These are phyloP conservation scores for Lamellibrachia luymesi DNA, from an alignment of 1,140 invertebrate species.

Conservation along the genomic window DNA sequence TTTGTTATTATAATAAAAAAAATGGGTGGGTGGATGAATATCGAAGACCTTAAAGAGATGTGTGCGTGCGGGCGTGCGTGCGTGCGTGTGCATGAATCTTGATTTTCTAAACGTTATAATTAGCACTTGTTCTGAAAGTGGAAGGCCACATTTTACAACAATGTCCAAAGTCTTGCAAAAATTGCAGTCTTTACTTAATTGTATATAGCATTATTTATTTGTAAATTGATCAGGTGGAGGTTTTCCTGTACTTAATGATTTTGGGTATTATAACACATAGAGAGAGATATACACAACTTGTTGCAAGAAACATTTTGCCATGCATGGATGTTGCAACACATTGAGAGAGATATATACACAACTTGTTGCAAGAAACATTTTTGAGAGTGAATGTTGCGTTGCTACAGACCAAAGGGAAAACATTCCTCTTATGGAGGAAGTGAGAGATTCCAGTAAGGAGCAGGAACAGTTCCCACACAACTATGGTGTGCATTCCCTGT, in stretches of 20 bases:
- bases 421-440: slow-evolving; percentile 1
- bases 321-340: neutral
- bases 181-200: neutral
- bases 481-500: neutral
- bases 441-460: neutral
- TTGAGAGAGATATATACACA: neutral
- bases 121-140: too few relatives aligned
- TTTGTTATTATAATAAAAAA: neutral
- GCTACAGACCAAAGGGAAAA: neutral
- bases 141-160: neutral
- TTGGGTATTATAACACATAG: neutral
- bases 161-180: neutral
- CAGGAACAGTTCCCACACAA: neutral
- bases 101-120: neutral
- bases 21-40: too few relatives aligned
- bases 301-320: neutral
- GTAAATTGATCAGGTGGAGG: neutral
- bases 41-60: too few relatives aligned
- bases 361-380: too few relatives aligned
- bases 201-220: neutral
- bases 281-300: neutral
- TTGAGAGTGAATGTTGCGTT: neutral
- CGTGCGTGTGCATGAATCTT: neutral
- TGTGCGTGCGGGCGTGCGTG: neutral
- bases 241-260: neutral